Evolutionary conservation across 2,113 vertebrate species (phyloP).

Genomic region (Galbula dea): DNA sequence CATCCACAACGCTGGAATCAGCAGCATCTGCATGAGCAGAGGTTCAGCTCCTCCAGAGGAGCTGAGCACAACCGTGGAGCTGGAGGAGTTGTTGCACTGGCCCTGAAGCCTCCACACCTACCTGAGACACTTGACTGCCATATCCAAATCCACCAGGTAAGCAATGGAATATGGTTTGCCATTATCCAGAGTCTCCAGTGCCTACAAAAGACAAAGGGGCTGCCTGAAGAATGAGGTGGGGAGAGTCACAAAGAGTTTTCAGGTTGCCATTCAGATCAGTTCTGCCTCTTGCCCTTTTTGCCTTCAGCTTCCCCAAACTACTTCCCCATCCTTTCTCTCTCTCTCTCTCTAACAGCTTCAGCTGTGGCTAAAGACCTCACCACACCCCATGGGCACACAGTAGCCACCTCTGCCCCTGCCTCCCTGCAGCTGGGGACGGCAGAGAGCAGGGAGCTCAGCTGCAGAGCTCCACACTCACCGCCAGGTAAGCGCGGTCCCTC

Average conservation of each 20-base stretch:
- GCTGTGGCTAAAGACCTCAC: not conserved
- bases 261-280: not conserved
- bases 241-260: not conserved
- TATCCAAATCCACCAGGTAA: conserved; percentile 87
- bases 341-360: not conserved
- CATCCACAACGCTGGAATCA: not conserved
- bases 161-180: conserved; percentile 89
- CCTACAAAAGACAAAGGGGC: conserved; percentile 59
- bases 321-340: not conserved
- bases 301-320: not conserved
- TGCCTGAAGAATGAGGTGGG: not conserved
- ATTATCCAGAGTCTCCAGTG: conserved; percentile 93
- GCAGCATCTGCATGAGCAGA: not conserved
- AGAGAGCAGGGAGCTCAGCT: not conserved
- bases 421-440: fast-evolving
- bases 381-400: fast-evolving
- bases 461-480: conserved; percentile 70
- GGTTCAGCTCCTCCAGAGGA: not conserved
- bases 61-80: not conserved
- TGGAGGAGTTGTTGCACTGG: not conserved
- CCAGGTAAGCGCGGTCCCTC: conserved; percentile 87
- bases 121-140: conserved; percentile 88
- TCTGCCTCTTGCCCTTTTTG: fast-evolving
- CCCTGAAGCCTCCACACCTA: conserved; percentile 17
- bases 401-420: not conserved